These are phyloP conservation scores for Psittacula cyanocephala DNA, from an alignment of 2,113 vertebrate genomes.

Conservation along the genomic window DNA sequence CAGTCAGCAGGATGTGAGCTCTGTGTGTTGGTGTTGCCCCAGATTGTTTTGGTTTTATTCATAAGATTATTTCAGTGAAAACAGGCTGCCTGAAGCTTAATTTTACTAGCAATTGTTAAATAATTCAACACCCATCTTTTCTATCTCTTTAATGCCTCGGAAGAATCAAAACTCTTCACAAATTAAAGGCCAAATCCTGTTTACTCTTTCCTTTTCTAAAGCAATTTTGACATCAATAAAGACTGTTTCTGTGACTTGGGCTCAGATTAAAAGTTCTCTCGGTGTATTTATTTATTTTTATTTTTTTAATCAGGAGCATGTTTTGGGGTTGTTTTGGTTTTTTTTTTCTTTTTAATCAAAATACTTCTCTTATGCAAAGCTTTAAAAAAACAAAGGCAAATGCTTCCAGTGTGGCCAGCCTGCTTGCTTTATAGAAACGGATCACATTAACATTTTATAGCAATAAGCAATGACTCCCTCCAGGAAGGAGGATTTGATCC, in stretches of 20 bases:
- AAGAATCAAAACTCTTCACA: constrained; percentile 43
- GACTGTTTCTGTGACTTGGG: not conserved
- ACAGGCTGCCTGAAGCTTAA: constrained; percentile 37
- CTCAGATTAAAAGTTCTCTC: constrained; percentile 33
- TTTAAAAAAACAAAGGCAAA: not conserved
- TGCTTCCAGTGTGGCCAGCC: not conserved
- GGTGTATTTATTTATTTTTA: not conserved
- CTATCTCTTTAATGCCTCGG: constrained; percentile 44
- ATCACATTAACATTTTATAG: not conserved
- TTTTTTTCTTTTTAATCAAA: not conserved
- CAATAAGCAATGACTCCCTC: fast-evolving
- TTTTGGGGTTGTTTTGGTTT: not conserved
- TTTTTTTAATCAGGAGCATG: not conserved
- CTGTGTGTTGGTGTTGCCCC: not conserved
- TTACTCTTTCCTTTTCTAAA: constrained; percentile 39
- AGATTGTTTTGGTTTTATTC: constrained; percentile 42
- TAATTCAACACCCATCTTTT: constrained; percentile 58
- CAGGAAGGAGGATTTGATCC: not conserved
- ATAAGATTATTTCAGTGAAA: constrained; percentile 26
- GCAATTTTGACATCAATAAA: constrained; percentile 46
- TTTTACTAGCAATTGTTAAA: constrained; percentile 60
- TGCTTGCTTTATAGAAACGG: not conserved
- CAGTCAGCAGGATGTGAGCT: not conserved
- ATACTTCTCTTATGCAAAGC: not conserved
- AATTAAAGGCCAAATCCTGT: constrained; percentile 62